phyloP scores from a whole-genome alignment of 2,888 invertebrate genomes.

The Meta bourneti region DNA sequence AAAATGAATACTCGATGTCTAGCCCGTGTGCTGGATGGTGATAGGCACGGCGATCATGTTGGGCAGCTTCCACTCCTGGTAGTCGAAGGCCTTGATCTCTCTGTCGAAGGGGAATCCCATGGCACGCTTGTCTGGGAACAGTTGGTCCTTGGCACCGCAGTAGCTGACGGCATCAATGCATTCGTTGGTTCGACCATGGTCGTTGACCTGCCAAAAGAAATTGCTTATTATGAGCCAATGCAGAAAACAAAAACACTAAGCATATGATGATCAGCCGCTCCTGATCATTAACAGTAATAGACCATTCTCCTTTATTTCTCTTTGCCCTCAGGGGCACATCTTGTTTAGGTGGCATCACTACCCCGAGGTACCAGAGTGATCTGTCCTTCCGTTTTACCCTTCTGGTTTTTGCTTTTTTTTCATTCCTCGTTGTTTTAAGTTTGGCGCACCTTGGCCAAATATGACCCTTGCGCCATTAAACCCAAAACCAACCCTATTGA shows the following conservation, averaged over 20 bases:
- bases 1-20: too few relatives aligned
- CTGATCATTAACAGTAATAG: background rate
- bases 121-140: conserved; percentile 89
- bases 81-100: conserved; percentile 76
- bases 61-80: conserved; percentile 39
- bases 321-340: background rate
- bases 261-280: background rate
- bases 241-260: background rate
- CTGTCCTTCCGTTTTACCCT: too few relatives aligned
- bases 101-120: conserved; percentile 93
- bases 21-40: conserved; percentile 18
- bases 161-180: conserved; percentile 89
- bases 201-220: conserved; percentile 61
- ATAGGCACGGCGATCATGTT: conserved; percentile 39
- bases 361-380: too few relatives aligned
- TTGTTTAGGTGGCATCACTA: too few relatives aligned
- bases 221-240: background rate
- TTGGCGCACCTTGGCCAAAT: too few relatives aligned
- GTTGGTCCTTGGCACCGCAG: conserved; percentile 88
- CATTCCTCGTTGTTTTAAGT: too few relatives aligned
- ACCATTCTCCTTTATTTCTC: background rate
- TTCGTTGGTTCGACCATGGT: conserved; percentile 77
- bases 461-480: too few relatives aligned
- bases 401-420: too few relatives aligned
- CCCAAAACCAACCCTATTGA: too few relatives aligned